Evolutionary conservation across 1,140 invertebrate species (phyloP), one percentile per base, ranked within the genome.

Genomic region (Centruroides sculpturatus): DNA sequence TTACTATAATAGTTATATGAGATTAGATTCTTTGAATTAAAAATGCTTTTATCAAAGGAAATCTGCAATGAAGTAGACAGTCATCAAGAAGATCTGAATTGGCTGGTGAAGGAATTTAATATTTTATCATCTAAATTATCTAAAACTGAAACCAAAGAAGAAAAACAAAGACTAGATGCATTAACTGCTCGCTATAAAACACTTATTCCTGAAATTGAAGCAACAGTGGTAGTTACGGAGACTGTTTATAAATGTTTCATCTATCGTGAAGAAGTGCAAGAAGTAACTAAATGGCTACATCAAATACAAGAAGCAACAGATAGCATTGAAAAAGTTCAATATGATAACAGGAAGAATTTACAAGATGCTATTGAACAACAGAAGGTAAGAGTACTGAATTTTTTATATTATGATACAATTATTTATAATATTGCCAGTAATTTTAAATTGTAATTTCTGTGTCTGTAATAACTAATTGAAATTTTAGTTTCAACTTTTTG

Each of bases 51-150:
- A 66, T 71, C 72, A 23, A 71, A 92, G 88, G 83, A 82, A 72
- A 86, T 93, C 64, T 92, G 89, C 70, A 81, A 83, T 54, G 88
- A 94, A 76, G 89, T 92, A 61, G 89, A 93, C 70, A 81, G 80
- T 53, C 88, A 89, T 71, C 80, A 87, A 55, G 90, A 94, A 74
- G 88, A 92, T 66, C 92, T 94, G 83, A 93, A 93, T 69, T 93
- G 90, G 89, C 76, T 97, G 51, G 88, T 93, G 1, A 86, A 92
- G 74, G 89, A 85, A 13, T 73, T 96, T 47, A 90, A 96, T 67
- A 84, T 83, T 63, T 77, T 97, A 58, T 10, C 66, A 9, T 34
- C 85, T 48, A 88, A 91, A 72, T 83, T 86, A 66, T 81, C 83
- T 5, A 86, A 91, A 66, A 78, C 81, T 53, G 87, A 94, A 73